phyloP scores from a whole-genome alignment of 1,140 invertebrate genomes.

The Heterodera carotae region DNA sequence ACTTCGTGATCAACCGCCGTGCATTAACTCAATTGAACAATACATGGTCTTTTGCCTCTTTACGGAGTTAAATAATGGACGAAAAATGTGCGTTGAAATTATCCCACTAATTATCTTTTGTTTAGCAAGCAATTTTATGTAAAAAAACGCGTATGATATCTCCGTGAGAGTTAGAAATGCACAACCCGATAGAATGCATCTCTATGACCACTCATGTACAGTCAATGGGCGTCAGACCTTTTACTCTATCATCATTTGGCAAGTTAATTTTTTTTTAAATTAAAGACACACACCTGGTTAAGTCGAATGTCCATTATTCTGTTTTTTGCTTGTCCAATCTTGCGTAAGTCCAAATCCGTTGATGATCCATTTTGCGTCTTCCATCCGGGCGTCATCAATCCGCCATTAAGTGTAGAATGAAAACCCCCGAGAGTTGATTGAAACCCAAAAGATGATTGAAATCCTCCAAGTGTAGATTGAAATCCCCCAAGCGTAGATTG shows the following conservation, averaged over 20 bases:
- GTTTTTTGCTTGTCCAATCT: constrained; percentile 97
- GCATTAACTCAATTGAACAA: constrained; percentile 5
- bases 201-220: background rate
- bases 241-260: constrained; percentile 42
- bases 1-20: constrained; percentile 38
- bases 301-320: constrained; percentile 99
- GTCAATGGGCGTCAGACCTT: constrained; percentile 38
- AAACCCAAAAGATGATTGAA: constrained; percentile 45
- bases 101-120: background rate
- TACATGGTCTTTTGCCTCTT: background rate
- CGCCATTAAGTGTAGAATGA: constrained; percentile 58
- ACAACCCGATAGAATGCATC: background rate
- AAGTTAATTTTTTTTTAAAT: constrained; percentile 26
- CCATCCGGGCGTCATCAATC: constrained; percentile 75
- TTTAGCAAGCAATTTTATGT: background rate
- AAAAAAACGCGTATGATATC: background rate
- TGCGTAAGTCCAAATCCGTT: constrained; percentile 88
- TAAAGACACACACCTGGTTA: constrained; percentile 74
- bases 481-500: constrained; percentile 40
- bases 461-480: constrained; percentile 34
- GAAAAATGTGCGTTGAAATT: constrained; percentile 3
- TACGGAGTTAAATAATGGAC: constrained; percentile 13
- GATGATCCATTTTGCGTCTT: constrained; percentile 56
- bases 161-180: background rate
- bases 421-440: constrained; percentile 45